Evolutionary conservation across 1,140 invertebrate species (phyloP).

Genomic region (Listronotus bonariensis): DNA sequence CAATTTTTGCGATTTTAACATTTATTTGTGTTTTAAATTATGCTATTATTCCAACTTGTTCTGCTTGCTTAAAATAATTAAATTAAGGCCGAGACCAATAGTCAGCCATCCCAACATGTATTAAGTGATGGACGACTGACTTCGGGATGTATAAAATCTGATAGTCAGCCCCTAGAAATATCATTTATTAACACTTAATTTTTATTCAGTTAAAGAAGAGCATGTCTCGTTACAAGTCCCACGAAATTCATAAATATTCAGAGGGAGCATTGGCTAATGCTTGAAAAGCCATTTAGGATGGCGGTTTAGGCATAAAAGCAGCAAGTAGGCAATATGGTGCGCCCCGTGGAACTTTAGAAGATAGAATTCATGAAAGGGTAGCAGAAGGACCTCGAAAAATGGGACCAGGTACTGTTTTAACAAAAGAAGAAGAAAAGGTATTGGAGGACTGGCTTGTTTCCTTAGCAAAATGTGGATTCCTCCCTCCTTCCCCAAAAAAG

Average conservation of each 20-base stretch:
- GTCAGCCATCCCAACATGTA: too few relatives aligned
- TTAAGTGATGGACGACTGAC: too few relatives aligned
- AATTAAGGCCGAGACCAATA: too few relatives aligned
- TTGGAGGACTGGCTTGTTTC: slow-evolving; percentile 28
- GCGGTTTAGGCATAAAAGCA: slow-evolving; percentile 23
- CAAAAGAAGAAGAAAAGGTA: slow-evolving; percentile 29
- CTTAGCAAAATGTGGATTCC: slow-evolving; percentile 41
- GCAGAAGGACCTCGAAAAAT: slow-evolving; percentile 28
- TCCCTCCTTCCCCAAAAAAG: too few relatives aligned
- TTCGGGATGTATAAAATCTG: too few relatives aligned
- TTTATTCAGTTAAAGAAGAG: not conserved
- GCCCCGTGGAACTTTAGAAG: slow-evolving; percentile 37
- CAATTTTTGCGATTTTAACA: too few relatives aligned
- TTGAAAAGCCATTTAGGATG: slow-evolving; percentile 17
- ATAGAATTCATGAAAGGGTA: slow-evolving; percentile 35
- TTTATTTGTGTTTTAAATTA: too few relatives aligned
- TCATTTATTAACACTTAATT: too few relatives aligned
- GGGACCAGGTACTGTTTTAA: slow-evolving; percentile 32
- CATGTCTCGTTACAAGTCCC: slow-evolving; percentile 15
- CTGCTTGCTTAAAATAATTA: too few relatives aligned
- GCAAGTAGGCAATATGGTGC: slow-evolving; percentile 29
- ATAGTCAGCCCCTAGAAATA: too few relatives aligned
- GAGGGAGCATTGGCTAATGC: slow-evolving; percentile 22
- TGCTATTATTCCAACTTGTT: too few relatives aligned
- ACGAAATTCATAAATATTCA: slow-evolving; percentile 15